phyloP scores from a whole-genome alignment of 2,113 vertebrate genomes.

The Ageneiosus marmoratus region DNA sequence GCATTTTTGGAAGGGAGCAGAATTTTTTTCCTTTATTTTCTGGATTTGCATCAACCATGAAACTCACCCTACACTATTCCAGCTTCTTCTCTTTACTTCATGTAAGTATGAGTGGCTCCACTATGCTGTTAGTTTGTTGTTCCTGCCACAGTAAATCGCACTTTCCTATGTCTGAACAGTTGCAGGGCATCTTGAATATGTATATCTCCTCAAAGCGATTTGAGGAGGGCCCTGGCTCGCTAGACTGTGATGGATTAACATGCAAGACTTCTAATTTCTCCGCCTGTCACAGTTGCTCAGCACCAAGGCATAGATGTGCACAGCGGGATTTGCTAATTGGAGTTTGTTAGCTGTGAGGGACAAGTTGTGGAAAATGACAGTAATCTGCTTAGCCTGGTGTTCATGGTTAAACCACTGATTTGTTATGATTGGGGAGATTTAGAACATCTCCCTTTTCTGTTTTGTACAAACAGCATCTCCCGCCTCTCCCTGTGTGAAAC shows the following conservation, averaged over 20 bases:
- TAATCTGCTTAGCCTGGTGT: conserved; percentile 78
- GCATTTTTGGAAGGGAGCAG: conserved; percentile 5
- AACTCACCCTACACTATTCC: conserved; percentile 2
- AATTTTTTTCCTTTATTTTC: not conserved
- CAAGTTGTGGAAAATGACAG: conserved; percentile 79
- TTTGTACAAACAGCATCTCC: conserved; percentile 65
- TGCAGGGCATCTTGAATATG: conserved; percentile 62
- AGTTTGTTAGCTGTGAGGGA: conserved; percentile 80
- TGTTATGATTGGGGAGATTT: conserved; percentile 76
- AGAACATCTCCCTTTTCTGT: conserved; percentile 63
- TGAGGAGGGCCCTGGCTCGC: conserved; percentile 72
- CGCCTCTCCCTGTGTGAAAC: conserved; percentile 62
- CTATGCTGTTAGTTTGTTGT: conserved; percentile 29
- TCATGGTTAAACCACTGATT: conserved; percentile 72
- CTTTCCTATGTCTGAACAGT: conserved; percentile 44
- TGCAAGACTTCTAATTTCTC: conserved; percentile 74
- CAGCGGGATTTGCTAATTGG: conserved; percentile 81
- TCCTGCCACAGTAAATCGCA: conserved; percentile 46
- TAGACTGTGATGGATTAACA: conserved; percentile 74
- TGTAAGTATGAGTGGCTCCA: not conserved
- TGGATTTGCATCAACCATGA: conserved; percentile 7
- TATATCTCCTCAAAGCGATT: conserved; percentile 61
- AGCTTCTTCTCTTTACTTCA: conserved; percentile 8
- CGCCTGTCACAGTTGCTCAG: conserved; percentile 78
- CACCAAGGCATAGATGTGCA: conserved; percentile 75